A percentile compares a stretch with the other conserved stretches of the same genome.
Conservation (phyloP, 1,140 invertebrate genomes). For the Aphis craccivora region DNA sequence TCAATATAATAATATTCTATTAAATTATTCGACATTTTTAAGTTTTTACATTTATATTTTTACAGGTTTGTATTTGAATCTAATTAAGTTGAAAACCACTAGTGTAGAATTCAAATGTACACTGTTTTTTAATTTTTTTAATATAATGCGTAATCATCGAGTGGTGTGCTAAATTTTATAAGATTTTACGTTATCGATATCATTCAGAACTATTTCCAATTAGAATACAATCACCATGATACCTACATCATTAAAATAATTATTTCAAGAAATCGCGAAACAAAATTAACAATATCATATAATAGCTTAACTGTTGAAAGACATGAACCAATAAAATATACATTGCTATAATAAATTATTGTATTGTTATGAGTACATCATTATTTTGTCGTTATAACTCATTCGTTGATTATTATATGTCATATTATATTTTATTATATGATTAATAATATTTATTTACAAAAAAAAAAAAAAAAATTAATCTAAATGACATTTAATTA, state of each 20-base stretch:
- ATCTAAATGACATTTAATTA: background rate
- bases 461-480: background rate
- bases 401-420: background rate
- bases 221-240: background rate
- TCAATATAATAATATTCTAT: too few relatives aligned
- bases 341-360: background rate
- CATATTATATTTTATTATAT: background rate
- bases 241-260: background rate
- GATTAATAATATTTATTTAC: background rate
- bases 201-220: background rate
- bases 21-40: too few relatives aligned
- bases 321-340: background rate
- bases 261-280: background rate
- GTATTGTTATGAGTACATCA: background rate
- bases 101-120: too few relatives aligned
- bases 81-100: too few relatives aligned
- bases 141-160: background rate
- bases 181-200: too few relatives aligned
- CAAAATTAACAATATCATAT: background rate
- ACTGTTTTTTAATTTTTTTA: background rate
- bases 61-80: too few relatives aligned
- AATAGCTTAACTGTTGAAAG: background rate
- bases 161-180: too few relatives aligned
- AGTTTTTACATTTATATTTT: too few relatives aligned
- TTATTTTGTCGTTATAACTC: background rate